Evolutionary conservation across 2,888 invertebrate species (phyloP).

Genomic region (Selenia dentaria): DNA sequence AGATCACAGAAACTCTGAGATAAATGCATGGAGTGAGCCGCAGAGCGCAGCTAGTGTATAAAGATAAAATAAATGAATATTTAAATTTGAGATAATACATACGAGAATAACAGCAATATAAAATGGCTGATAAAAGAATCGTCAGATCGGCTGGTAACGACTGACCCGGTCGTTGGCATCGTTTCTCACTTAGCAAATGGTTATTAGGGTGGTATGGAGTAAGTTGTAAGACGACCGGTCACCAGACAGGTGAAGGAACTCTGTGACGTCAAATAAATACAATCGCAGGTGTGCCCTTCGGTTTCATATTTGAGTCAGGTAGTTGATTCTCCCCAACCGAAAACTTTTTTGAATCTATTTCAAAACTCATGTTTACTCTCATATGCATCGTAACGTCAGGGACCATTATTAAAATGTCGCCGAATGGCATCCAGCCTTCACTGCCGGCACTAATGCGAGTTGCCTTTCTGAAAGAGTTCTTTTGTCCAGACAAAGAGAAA

Average conservation of each 20-base stretch:
- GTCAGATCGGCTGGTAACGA: slow-evolving; percentile 30
- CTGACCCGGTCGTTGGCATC: slow-evolving; percentile 37
- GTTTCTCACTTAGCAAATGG: slow-evolving; percentile 42
- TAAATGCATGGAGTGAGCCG: too few relatives aligned
- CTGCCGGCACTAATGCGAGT: slow-evolving; percentile 57
- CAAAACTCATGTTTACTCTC: slow-evolving; percentile 39
- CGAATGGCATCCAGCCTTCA: slow-evolving; percentile 50
- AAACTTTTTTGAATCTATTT: slow-evolving; percentile 34
- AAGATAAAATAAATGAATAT: too few relatives aligned
- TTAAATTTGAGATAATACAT: too few relatives aligned
- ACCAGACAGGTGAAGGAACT: slow-evolving; percentile 66
- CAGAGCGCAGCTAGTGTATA: too few relatives aligned
- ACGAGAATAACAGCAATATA: too few relatives aligned
- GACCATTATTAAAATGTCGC: slow-evolving; percentile 52
- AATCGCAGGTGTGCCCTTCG: slow-evolving; percentile 61
- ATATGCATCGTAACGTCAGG: slow-evolving; percentile 17
- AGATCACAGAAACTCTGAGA: too few relatives aligned
- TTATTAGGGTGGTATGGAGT: slow-evolving; percentile 40
- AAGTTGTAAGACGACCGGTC: slow-evolving; percentile 46
- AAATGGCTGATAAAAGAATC: slow-evolving; percentile 35
- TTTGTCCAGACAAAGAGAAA: slow-evolving; percentile 54
- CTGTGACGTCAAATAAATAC: slow-evolving; percentile 53
- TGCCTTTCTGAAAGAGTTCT: slow-evolving; percentile 58
- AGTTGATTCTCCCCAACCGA: slow-evolving; percentile 34
- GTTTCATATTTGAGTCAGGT: slow-evolving; percentile 50